Base-by-base conservation (phyloP, 1,140 invertebrate genomes). In the Cyclina sinensis region DNA sequence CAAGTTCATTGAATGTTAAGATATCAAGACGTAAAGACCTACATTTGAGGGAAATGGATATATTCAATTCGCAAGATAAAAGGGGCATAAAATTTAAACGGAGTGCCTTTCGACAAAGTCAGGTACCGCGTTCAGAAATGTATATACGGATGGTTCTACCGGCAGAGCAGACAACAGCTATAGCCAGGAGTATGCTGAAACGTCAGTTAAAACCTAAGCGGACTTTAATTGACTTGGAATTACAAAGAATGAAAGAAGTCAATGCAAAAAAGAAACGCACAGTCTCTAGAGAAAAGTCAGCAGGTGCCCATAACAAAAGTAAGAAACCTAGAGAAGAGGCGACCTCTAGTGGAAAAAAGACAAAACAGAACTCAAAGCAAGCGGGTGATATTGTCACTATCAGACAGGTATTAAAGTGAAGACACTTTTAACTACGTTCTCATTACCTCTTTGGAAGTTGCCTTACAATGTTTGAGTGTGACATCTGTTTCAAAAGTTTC, bases 401-500 rank as follows among this genome's bases (percentile, higher is more conserved):
- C 4, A 27, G 62, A 65, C 24, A 65, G 24, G 32, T 30, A 32
- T 65, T 30, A 65, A 65, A 30, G 4, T 65, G 32, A 65, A 32
- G 5, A 35, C 62, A 30, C 18, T 30, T 18, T 30, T 27, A 7
- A 65, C 62, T 30, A 14, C n/a, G 9, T 65, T 27, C 24, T 65
- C 62, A 65, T 65, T 32, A 2, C 2, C 62, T 3, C 5, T 65
- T 30, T 21, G 30, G 62, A 59, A 9, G 57, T 27, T 59, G 57
- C 12, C 51, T 65, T 27, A 30, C 24, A 18, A 65, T 65, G 62
- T 65, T 32, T 73, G 18, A 73, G 12, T 73, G 68, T 24, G 68
- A 74, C n/a, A 39, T 74, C 3, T 74, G 74, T 79, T 79, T 79
- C 32, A 79, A 79, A 79, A 51, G 2, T 4, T 79, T 51, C 35